A percentile compares a stretch with the other conserved stretches of the same genome.
These are phyloP conservation scores for Nibea albiflora DNA, from an alignment of 2,113 vertebrate species.

Conservation along the genomic window DNA sequence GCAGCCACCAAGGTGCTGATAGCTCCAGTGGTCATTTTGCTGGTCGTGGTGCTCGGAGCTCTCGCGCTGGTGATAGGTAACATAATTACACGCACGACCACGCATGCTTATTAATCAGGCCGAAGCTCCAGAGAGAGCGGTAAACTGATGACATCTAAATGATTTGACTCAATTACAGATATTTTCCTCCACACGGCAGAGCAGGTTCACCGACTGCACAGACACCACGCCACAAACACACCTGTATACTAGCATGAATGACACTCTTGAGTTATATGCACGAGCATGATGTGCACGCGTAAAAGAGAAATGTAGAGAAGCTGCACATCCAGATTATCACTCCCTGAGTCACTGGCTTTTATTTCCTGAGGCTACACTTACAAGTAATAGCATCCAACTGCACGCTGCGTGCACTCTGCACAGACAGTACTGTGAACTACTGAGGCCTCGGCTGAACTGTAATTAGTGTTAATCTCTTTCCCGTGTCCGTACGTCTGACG, in stretches of 20 bases:
- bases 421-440: conserved; percentile 28
- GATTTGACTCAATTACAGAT: neutral
- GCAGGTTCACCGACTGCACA: neutral
- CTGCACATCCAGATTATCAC: conserved; percentile 7
- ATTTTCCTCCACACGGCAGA: conserved; percentile 12
- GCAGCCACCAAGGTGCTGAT: conserved; percentile 94
- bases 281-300: neutral
- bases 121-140: neutral
- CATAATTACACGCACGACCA: conserved; percentile 25
- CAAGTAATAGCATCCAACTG: conserved; percentile 14
- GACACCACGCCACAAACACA: neutral
- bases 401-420: conserved; percentile 18
- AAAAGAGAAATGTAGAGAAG: neutral
- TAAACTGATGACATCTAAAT: conserved; percentile 22
- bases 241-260: neutral
- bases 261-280: neutral
- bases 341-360: neutral
- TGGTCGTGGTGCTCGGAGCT: conserved; percentile 94
- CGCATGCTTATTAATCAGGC: conserved; percentile 11
- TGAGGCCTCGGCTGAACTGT: conserved; percentile 49
- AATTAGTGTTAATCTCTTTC: conserved; percentile 66
- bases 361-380: conserved; percentile 1
- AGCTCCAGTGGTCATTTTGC: conserved; percentile 91
- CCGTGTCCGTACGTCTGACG: conserved; percentile 38
- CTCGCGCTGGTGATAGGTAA: conserved; percentile 96